phyloP scores from a whole-genome alignment of 2,113 vertebrate genomes.

The Formicarius rufipectus region DNA sequence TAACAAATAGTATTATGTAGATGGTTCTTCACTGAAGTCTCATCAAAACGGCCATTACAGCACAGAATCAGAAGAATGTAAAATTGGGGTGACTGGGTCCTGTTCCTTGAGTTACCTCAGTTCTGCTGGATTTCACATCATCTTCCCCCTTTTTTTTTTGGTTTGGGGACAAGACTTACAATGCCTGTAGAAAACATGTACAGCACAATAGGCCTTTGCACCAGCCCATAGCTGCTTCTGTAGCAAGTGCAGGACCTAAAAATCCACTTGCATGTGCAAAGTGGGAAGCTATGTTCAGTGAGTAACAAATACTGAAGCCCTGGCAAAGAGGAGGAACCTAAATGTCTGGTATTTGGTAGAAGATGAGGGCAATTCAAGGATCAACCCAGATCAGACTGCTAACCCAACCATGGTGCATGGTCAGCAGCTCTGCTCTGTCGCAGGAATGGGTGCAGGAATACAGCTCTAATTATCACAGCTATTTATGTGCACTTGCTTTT shows the following conservation, averaged over 20 bases:
- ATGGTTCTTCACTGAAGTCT: not conserved
- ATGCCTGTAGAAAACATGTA: not conserved
- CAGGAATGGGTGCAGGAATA: constrained; percentile 2
- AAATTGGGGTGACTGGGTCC: not conserved
- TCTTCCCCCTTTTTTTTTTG: not conserved
- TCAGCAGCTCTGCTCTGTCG: not conserved
- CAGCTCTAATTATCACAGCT: constrained; percentile 44
- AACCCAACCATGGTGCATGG: not conserved
- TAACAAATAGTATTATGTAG: not conserved
- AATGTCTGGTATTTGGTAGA: not conserved
- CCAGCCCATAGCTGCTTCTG: not conserved
- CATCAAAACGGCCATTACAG: not conserved
- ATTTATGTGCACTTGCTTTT: constrained; percentile 69
- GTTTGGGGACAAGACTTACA: not conserved
- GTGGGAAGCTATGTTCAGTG: not conserved
- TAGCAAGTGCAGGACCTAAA: not conserved
- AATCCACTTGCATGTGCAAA: not conserved
- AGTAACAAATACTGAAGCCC: not conserved
- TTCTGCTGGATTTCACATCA: not conserved
- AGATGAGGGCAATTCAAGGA: not conserved
- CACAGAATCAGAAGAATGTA: not conserved
- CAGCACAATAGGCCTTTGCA: not conserved
- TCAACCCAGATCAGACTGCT: not conserved
- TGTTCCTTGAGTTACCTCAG: not conserved
- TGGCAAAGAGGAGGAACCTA: not conserved